Percentiles rank a stretch among this genome's conserved stretches.
These are phyloP conservation scores for Pelmatolapia mariae DNA, from an alignment of 2,113 vertebrate species.

Conservation along the genomic window DNA sequence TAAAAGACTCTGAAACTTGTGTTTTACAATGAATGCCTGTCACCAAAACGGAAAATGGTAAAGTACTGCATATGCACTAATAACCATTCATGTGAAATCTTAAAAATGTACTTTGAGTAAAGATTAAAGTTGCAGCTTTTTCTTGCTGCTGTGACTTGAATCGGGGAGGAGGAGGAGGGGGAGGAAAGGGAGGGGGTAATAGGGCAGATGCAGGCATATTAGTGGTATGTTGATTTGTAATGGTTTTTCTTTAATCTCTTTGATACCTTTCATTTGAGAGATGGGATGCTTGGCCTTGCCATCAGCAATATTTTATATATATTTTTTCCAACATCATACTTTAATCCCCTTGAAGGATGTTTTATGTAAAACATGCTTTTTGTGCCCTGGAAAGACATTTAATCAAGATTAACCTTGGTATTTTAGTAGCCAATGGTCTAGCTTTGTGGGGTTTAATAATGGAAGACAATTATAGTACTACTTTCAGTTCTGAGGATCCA, in stretches of 20 bases:
- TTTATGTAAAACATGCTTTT: conserved; percentile 72
- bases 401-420: conserved; percentile 72
- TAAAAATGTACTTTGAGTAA: conserved; percentile 32
- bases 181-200: conserved; percentile 26
- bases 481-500: conserved; percentile 38
- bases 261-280: conserved; percentile 56
- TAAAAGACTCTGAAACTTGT: neutral
- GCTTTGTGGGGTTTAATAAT: conserved; percentile 62
- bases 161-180: conserved; percentile 1
- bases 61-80: neutral
- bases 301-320: conserved; percentile 57
- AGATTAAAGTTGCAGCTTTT: conserved; percentile 26
- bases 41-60: neutral
- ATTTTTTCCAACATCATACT: conserved; percentile 31
- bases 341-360: conserved; percentile 60
- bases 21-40: neutral
- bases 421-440: conserved; percentile 64
- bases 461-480: conserved; percentile 59
- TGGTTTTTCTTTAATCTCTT: conserved; percentile 57
- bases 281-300: conserved; percentile 66
- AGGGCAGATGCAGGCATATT: conserved; percentile 44
- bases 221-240: conserved; percentile 56
- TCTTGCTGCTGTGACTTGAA: conserved; percentile 50
- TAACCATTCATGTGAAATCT: conserved; percentile 27
- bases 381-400: conserved; percentile 59